Evolutionary conservation across 2,113 vertebrate species (phyloP).

Genomic region (Uropsilus gracilis): DNA sequence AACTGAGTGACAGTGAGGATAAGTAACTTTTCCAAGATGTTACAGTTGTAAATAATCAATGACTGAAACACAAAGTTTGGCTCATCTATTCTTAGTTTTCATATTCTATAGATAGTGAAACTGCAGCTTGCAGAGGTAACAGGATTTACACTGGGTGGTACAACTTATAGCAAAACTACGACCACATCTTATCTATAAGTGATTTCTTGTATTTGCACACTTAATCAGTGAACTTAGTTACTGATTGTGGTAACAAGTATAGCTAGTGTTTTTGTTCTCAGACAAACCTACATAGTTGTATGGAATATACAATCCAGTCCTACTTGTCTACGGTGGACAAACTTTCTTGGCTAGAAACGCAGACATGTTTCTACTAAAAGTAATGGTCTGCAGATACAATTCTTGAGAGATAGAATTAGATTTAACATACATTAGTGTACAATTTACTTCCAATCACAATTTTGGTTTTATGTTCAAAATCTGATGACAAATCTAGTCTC

Average conservation of each 20-base stretch:
- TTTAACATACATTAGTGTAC: not conserved
- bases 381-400: not conserved
- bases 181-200: too few relatives aligned
- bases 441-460: not conserved
- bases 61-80: not conserved
- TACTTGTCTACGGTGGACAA: not conserved
- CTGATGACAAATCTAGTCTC: not conserved
- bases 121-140: not conserved
- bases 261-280: not conserved
- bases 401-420: not conserved
- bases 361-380: not conserved
- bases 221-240: not conserved
- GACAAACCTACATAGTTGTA: not conserved
- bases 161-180: not conserved
- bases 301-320: not conserved
- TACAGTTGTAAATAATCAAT: not conserved
- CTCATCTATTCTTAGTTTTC: not conserved
- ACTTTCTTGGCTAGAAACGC: not conserved
- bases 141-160: not conserved
- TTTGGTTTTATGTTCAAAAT: not conserved
- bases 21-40: not conserved
- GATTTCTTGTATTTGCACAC: not conserved
- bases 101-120: not conserved
- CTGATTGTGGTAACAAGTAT: not conserved
- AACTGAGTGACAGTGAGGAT: not conserved